Evolutionary conservation across 2,888 invertebrate species (phyloP).

Genomic region (Herminia tarsipennalis): DNA sequence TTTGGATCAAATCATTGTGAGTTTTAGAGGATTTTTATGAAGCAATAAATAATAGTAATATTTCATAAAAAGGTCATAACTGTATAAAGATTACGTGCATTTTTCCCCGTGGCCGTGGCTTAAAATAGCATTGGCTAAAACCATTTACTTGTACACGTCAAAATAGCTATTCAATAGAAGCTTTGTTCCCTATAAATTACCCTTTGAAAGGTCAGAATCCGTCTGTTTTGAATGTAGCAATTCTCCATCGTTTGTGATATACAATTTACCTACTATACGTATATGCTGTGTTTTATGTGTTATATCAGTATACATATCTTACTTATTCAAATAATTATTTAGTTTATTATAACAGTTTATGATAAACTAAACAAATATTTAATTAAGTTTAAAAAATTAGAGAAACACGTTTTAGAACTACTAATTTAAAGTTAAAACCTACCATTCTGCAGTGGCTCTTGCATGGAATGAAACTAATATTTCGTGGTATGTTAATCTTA

Average conservation of each 20-base stretch:
- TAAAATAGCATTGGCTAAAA: slow-evolving; percentile 5
- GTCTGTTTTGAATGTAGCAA: not conserved
- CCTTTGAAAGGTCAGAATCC: not conserved
- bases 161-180: not conserved
- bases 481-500: too few species aligned
- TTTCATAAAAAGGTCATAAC: slow-evolving; percentile 5
- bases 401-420: too few species aligned
- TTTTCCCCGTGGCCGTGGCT: not conserved
- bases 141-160: slow-evolving; percentile 3
- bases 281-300: too few species aligned
- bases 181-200: not conserved
- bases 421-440: too few species aligned
- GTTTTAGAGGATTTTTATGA: not conserved
- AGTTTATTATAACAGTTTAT: too few species aligned
- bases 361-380: too few species aligned
- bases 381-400: too few species aligned
- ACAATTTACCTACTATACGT: too few species aligned
- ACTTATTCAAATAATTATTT: too few species aligned
- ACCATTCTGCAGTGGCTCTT: too few species aligned
- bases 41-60: not conserved
- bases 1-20: not conserved
- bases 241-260: not conserved
- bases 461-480: too few species aligned
- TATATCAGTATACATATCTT: too few species aligned
- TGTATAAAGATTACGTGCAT: slow-evolving; percentile 1